Base-by-base conservation (phyloP, 2,888 invertebrate genomes). In the Drosophila stalkeri region DNA sequence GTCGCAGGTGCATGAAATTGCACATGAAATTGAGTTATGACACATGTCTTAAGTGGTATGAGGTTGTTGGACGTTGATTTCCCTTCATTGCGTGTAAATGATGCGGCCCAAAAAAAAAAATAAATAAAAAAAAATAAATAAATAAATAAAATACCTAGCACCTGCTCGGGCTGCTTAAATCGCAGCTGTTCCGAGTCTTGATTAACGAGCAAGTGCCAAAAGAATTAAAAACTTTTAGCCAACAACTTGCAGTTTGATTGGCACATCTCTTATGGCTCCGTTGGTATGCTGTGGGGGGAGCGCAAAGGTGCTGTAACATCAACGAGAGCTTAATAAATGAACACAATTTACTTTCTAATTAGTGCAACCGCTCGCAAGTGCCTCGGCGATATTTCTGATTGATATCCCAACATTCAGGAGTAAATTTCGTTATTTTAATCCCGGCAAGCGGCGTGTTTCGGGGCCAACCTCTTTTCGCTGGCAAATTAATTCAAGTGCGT, bases 401-500 rank as follows among this genome's bases (percentile, higher is more conserved):
- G 90, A 86, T 90, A 90, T 85, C 73, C 67, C 71, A 67, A 64
- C 73, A 71, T 82, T 74, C 72, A 69, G 77, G 71, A 65, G 72
- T 59, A 76, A 69, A 72, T 72, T 74, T 69, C 51, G 61, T 72
- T 73, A 71, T 69, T 74, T 72, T 60, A 72, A 68, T 43, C 64
- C 70, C 33, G 44, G 23, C 37, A 35, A 20, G 20, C 39, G n/a
- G n/a, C n/a, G 20, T 43, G 52, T 49, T 56, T 0, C 11, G 35
- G 57, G 49, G 49, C 64, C 77, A 69, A 70, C 52, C 83, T 71
- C 74, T 79, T 89, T 81, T 77, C 41, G 55, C 59, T 54, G 72
- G 64, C 59, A 90, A 90, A 82, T 90, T 86, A 89, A 90, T 90
- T 86, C 81, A 77, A 89, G 75, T 80, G 84, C 76, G 87, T 90